These are phyloP conservation scores for Scaptomyza parva DNA, from an alignment of 2,888 invertebrate genomes.

Conservation along the genomic window DNA sequence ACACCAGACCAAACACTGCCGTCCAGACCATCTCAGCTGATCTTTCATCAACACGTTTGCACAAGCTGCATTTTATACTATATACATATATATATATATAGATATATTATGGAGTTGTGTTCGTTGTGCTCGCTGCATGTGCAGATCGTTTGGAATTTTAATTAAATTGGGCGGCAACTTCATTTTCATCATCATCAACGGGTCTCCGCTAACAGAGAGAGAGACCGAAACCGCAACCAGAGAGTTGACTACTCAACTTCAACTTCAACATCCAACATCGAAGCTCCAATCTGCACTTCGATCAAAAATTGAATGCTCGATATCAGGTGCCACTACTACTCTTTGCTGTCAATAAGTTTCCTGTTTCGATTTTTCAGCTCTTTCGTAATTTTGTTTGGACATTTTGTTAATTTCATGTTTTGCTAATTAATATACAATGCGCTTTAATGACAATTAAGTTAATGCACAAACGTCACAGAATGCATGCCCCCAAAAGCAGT, in stretches of 20 bases:
- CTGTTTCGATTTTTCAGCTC: conserved; percentile 6
- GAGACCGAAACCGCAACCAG: conserved; percentile 33
- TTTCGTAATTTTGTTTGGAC: conserved; percentile 31
- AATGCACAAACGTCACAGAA: conserved; percentile 43
- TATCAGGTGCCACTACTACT: conserved; percentile 62
- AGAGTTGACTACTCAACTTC: conserved; percentile 20
- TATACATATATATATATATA: neutral
- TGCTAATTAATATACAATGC: conserved; percentile 78
- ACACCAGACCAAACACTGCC: conserved; percentile 6
- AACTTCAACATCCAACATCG: neutral
- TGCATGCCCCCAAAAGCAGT: conserved; percentile 22
- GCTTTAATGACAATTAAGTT: conserved; percentile 64
- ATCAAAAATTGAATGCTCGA: conserved; percentile 50
- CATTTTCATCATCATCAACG: conserved; percentile 78
- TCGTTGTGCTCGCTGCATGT: conserved; percentile 56
- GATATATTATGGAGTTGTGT: neutral
- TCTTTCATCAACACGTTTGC: conserved; percentile 75
- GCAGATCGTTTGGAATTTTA: conserved; percentile 82
- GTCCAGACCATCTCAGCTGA: conserved; percentile 55
- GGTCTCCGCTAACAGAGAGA: conserved; percentile 30
- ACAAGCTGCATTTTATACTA: conserved; percentile 47
- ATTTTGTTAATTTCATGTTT: conserved; percentile 75
- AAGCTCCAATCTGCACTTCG: conserved; percentile 19
- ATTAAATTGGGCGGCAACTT: conserved; percentile 83
- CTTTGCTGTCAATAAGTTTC: conserved; percentile 18